Evolutionary conservation across 2,113 vertebrate genomes (phyloP).

Genomic region (Eptatretus burgeri): DNA sequence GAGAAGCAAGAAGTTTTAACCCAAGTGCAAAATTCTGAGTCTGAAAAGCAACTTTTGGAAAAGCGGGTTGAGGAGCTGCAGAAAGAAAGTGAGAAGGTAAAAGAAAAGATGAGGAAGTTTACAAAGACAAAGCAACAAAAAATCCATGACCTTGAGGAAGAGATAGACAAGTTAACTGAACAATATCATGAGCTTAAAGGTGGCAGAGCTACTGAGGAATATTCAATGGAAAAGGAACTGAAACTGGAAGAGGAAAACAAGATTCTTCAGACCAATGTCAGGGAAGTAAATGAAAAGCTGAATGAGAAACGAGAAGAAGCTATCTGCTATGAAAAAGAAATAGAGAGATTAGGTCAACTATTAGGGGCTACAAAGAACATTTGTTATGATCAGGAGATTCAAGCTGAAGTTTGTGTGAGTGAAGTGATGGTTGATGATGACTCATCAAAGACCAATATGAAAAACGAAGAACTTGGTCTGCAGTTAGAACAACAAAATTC

Average conservation of each 20-base stretch:
- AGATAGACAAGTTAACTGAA: conserved; percentile 39
- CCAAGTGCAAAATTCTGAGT: conserved; percentile 26
- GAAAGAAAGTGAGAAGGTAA: conserved; percentile 42
- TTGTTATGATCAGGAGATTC: conserved; percentile 10
- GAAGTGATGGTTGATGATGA: conserved; percentile 15
- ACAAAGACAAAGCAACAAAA: conserved; percentile 82
- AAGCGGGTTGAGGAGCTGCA: conserved; percentile 30
- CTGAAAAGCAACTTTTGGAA: conserved; percentile 27
- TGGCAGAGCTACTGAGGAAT: too few species aligned
- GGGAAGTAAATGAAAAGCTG: too few species aligned
- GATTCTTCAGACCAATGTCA: too few species aligned
- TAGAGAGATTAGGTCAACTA: conserved; percentile 14
- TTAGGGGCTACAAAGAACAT: conserved; percentile 12
- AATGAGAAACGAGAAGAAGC: too few species aligned
- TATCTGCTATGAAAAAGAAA: conserved; percentile 10
- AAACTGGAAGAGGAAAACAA: too few species aligned
- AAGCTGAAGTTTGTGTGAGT: conserved; percentile 19
- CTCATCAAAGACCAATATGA: conserved; percentile 11
- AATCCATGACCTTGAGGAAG: conserved; percentile 66
- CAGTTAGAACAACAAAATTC: conserved; percentile 33
- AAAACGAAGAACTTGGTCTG: background rate
- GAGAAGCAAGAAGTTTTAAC: conserved; percentile 46
- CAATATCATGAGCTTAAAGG: background rate
- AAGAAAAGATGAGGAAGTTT: conserved; percentile 90
- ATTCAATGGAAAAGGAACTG: conserved; percentile 6